Evolutionary conservation across 2,888 invertebrate species (phyloP), one percentile per base, ranked within the genome.

Genomic region (Macrophya alboannulata): DNA sequence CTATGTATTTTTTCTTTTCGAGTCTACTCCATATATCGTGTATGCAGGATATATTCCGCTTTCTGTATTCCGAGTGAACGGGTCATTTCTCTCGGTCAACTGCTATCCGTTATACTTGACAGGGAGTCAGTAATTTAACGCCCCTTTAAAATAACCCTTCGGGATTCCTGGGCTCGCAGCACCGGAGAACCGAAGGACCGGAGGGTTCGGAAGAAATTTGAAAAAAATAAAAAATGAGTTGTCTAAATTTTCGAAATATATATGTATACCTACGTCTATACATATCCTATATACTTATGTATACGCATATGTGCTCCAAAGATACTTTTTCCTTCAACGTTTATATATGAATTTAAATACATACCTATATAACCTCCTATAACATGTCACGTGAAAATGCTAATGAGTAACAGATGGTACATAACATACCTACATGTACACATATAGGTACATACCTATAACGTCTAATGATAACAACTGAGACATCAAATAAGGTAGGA

Each of bases 81-180:
- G 68, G 37, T 68, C 68, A 68, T 68, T 68, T 68, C 37, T 68
- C 68, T 68, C 68, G 68, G 37, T 68, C 68, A 68, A 37, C 74
- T 74, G 40, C 48, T 25, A 74, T 74, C 45, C 43, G n/a, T 74
- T 74, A 74, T 31, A 48, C 74, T 48, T 74, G 74, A 74, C 74
- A 74, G 31, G 31, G 25, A 37, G 68, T 31, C 17, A 37, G 68
- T 68, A 68, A 68, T 68, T 68, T 48, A 74, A 74, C 74, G 74
- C 45, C 74, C 74, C 25, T 68, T 68, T 40, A 21, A 74, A 25
- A 74, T 43, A 74, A 74, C 48, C 74, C 43, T 74, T 45, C 25
- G 74, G 1, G 9, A 74, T 74, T 74, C 45, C 74, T 21, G 21
- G 31, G 37, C 68, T 68, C 17, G 68, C 62, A 17, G 62, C 55